Conservation (phyloP, 2,888 invertebrate species). For the Disparrhopalites patrizii region DNA sequence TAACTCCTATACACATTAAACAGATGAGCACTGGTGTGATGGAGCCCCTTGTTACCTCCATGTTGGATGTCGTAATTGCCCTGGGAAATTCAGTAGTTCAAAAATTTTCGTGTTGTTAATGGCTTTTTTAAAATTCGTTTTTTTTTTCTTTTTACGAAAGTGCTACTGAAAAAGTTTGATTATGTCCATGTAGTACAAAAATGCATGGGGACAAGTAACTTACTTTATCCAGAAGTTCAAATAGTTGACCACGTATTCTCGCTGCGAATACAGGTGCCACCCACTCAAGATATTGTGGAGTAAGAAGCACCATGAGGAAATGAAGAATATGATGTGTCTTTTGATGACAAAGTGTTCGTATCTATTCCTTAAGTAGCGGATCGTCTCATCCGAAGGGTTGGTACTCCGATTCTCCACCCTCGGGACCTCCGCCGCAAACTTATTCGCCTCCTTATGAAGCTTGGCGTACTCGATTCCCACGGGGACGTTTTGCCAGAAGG, state of each 20-base stretch:
- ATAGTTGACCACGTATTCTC: neutral
- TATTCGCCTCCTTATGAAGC: neutral
- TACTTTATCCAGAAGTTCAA: conserved; percentile 21
- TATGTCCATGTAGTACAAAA: too few species aligned
- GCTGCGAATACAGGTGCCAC: neutral
- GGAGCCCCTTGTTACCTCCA: too few species aligned
- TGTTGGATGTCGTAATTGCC: too few species aligned
- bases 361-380: neutral
- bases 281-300: conserved; percentile 18
- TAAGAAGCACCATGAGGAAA: conserved; percentile 5
- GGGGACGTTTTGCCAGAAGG: neutral
- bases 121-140: too few species aligned
- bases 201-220: too few species aligned
- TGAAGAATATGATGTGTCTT: conserved; percentile 8
- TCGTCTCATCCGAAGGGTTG: neutral
- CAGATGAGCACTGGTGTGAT: too few species aligned
- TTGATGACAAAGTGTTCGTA: neutral
- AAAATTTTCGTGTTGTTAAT: too few species aligned
- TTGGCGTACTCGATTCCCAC: neutral
- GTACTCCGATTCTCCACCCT: neutral
- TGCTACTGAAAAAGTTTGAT: too few species aligned
- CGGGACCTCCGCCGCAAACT: too few species aligned
- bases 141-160: too few species aligned
- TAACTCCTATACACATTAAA: too few species aligned
- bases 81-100: too few species aligned